Evolutionary conservation across 2,113 vertebrate species (phyloP).

Genomic region (Phrynocephalus versicolor): DNA sequence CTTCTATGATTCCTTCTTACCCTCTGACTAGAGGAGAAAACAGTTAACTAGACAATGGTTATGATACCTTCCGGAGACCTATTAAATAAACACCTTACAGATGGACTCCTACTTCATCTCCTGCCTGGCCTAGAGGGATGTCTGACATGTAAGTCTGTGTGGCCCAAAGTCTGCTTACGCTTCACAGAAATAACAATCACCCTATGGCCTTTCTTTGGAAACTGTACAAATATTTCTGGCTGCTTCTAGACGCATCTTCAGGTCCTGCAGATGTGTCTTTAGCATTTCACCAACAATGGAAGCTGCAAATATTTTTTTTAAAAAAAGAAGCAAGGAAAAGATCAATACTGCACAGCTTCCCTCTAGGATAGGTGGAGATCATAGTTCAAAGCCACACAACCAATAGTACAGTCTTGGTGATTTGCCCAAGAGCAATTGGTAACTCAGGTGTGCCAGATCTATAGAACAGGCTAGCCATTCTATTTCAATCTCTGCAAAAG

Average conservation of each 20-base stretch:
- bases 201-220: neutral
- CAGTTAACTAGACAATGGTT: too few relatives aligned
- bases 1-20: too few relatives aligned
- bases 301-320: neutral
- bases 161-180: neutral
- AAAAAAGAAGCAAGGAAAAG: neutral
- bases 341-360: neutral
- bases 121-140: too few relatives aligned
- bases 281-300: neutral
- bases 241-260: neutral
- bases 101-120: too few relatives aligned
- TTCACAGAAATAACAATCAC: neutral
- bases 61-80: too few relatives aligned
- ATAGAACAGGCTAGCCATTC: neutral
- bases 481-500: neutral
- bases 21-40: too few relatives aligned
- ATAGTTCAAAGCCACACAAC: constrained; percentile 13
- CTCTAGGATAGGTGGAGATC: constrained; percentile 1
- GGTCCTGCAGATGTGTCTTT: neutral
- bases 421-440: neutral
- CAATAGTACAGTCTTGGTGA: neutral
- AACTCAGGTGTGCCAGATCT: neutral
- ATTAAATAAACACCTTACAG: too few relatives aligned
- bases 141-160: neutral
- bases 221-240: neutral